Conservation (phyloP, 2,113 vertebrate genomes). For the Thamnaconus septentrionalis region DNA sequence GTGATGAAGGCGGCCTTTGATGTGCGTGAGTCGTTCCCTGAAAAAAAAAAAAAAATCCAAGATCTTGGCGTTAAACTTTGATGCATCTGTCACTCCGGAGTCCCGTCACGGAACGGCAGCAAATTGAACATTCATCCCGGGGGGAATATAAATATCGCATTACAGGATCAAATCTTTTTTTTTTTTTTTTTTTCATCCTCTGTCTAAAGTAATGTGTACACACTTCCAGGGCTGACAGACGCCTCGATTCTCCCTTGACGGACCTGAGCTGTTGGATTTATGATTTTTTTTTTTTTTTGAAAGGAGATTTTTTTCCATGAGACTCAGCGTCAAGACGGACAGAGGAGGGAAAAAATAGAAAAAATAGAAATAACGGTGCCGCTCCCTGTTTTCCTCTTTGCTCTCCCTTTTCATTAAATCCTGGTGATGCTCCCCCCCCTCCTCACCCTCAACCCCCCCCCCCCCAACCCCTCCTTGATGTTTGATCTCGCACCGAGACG, state of each 20-base stretch:
- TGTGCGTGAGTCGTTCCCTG: slow-evolving; percentile 6
- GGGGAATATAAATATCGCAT: slow-evolving; percentile 55
- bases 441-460: no score
- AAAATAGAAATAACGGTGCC: slow-evolving; percentile 14
- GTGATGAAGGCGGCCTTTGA: slow-evolving; percentile 8
- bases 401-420: slow-evolving; percentile 11
- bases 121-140: slow-evolving; percentile 51
- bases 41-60: slow-evolving; percentile 1
- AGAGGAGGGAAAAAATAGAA: slow-evolving; percentile 18
- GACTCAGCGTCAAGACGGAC: slow-evolving; percentile 33
- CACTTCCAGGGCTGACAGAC: slow-evolving; percentile 28
- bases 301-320: slow-evolving; percentile 44
- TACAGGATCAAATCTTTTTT: slow-evolving; percentile 24
- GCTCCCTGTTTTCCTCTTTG: slow-evolving; percentile 7
- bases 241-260: slow-evolving; percentile 33
- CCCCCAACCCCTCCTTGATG: no score
- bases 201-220: slow-evolving; percentile 48
- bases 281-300: slow-evolving; percentile 34
- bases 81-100: slow-evolving; percentile 55
- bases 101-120: slow-evolving; percentile 26
- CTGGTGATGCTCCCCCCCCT: background rate
- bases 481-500: slow-evolving; percentile 6
- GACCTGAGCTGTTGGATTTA: slow-evolving; percentile 30
- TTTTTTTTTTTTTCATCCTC: slow-evolving; percentile 1
- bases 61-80: slow-evolving; percentile 38